phyloP scores from a whole-genome alignment of 2,797 vertebrate genomes.

The Labeo calbasu region DNA sequence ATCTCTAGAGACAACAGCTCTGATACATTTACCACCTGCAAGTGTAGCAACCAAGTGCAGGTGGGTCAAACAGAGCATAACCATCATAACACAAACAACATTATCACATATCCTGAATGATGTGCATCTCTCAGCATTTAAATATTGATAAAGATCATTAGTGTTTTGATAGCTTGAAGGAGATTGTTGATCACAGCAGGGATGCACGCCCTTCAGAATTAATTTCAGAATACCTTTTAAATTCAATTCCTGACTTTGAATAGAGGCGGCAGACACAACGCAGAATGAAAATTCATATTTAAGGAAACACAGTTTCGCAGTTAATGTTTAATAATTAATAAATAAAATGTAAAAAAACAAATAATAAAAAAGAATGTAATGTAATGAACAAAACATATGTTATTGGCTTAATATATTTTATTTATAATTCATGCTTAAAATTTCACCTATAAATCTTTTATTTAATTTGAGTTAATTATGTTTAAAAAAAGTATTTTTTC shows the following conservation, averaged over 20 bases:
- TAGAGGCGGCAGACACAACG: conserved; percentile 5
- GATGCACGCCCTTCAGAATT: background rate
- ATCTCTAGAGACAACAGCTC: conserved; percentile 69
- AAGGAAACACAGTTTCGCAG: background rate
- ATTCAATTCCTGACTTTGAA: conserved; percentile 3
- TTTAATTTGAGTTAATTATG: background rate
- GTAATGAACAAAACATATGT: background rate
- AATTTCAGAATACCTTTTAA: conserved; percentile 12
- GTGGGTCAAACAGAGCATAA: conserved; percentile 47
- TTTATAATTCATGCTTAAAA: background rate
- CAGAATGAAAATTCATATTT: background rate
- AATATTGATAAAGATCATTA: conserved; percentile 34
- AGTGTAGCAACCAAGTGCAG: conserved; percentile 67
- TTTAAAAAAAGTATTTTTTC: background rate
- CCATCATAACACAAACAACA: conserved; percentile 22
- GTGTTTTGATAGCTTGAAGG: conserved; percentile 23
- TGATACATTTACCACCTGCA: conserved; percentile 74
- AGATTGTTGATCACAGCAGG: conserved; percentile 21
- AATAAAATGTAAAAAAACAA: background rate
- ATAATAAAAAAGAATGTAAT: background rate
- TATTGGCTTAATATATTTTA: background rate
- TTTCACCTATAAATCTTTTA: background rate
- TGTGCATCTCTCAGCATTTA: conserved; percentile 7
- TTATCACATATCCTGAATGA: background rate
- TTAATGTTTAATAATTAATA: background rate